Base-by-base conservation (phyloP, 1,140 invertebrate species). In the Drosophila sp. region DNA sequence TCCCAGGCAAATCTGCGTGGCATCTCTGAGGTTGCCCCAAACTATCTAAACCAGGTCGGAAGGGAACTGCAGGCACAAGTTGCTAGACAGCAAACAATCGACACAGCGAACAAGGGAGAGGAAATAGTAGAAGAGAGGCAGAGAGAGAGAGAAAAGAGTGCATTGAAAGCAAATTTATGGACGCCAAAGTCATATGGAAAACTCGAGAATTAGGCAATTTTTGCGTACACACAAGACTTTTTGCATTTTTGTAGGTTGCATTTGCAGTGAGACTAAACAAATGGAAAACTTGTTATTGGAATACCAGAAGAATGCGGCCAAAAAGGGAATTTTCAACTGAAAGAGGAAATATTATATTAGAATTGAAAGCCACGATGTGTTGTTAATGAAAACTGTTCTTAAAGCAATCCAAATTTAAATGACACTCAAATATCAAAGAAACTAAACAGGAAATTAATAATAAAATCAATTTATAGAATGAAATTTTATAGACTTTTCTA, bases 91-190 rank as follows among this genome's bases (percentile, higher is more conserved):
- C 57, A 73, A 73, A 73, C 56, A 73, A 73, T 62, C 51, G 69
- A 41, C 69, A 65, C 46, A 43, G 34, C 51, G 51, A 34, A 21
- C 7, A 34, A 18, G 62, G 27, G 27, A 8, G 7, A 16, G 38
- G 16, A 8, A 32, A 51, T 4, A 45, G 72, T n/a, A n/a, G n/a
- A n/a, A n/a, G n/a, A n/a, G n/a, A n/a, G 34, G 46, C 11, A 48
- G 1, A 38, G 29, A 14, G 32, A 43, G 11, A 65, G 36, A 43
- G 16, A 78, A 65, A 41, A 43, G 14, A 82, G 78, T 82, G 79
- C 76, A 87, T 82, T 89, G 82, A 78, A 76, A 58, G 67, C 59
- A 79, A 82, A 87, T 87, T 87, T 87, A 89, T 87, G 72, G 61
- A 32, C 46, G 46, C 77, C 53, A 87, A 82, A 79, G 78, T 76